Conservation (phyloP, 2,797 vertebrate genomes). For the Malacoctenus gilli region DNA sequence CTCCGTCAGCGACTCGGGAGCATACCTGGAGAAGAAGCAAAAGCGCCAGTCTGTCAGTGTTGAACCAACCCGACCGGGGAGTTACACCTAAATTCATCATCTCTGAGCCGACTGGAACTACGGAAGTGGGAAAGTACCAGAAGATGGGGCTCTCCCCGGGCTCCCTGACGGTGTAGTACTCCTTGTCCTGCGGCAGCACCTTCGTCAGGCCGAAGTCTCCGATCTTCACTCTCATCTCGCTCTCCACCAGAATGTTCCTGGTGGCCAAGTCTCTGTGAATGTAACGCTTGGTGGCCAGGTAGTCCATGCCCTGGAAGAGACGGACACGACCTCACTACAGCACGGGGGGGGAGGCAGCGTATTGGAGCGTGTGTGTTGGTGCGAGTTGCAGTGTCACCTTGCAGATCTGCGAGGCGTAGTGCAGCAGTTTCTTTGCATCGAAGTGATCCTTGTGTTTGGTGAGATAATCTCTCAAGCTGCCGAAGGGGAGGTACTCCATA, state of each 20-base stretch:
- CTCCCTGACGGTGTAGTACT: constrained; percentile 97
- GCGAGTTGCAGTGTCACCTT: constrained; percentile 71
- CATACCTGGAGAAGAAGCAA: constrained; percentile 88
- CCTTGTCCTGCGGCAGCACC: constrained; percentile 96
- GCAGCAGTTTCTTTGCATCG: constrained; percentile 91
- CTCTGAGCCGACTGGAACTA: too few relatives aligned
- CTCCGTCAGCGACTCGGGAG: constrained; percentile 95
- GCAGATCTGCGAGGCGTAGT: constrained; percentile 94
- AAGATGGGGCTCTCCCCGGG: constrained; percentile 99
- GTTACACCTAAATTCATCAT: too few relatives aligned
- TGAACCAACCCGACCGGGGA: too few relatives aligned
- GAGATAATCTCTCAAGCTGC: constrained; percentile 96
- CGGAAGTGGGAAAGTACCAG: too few relatives aligned
- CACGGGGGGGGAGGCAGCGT: too few relatives aligned
- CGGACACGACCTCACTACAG: too few relatives aligned
- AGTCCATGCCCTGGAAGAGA: constrained; percentile 92
- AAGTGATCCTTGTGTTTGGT: constrained; percentile 93
- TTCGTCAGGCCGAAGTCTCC: constrained; percentile 98
- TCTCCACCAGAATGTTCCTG: constrained; percentile 96
- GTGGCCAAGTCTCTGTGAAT: constrained; percentile 97
- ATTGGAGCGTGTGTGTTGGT: too few relatives aligned
- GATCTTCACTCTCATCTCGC: constrained; percentile 97
- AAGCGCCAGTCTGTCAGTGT: too few relatives aligned
- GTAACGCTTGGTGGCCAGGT: constrained; percentile 92
- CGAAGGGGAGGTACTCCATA: constrained; percentile 97